Evolutionary conservation across 2,797 vertebrate species (phyloP).

Genomic region (Sternarchorhynchus goeldii): DNA sequence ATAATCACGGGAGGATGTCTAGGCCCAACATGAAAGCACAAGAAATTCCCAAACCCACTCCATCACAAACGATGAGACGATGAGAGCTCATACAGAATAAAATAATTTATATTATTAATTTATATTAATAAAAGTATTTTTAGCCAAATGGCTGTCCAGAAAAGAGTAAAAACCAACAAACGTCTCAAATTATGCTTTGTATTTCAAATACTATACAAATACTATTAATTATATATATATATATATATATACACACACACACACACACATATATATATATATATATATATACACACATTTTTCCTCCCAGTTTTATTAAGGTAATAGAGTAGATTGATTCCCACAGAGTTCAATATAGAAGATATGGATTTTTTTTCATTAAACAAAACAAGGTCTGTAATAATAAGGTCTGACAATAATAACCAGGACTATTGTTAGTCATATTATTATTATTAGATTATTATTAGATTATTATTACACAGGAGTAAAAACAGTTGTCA

Average conservation of each 20-base stretch:
- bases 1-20: background rate
- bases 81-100: background rate
- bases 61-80: background rate
- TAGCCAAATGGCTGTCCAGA: background rate
- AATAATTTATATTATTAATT: no score
- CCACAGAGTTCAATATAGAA: no score
- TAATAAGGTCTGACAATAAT: no score
- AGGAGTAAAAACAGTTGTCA: constrained; percentile 58
- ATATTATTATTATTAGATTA: no score
- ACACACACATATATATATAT: background rate
- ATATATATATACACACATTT: no score
- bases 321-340: no score
- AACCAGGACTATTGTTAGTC: no score
- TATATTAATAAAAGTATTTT: background rate
- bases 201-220: no score
- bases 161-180: background rate
- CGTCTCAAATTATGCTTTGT: background rate
- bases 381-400: no score
- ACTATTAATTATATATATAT: background rate
- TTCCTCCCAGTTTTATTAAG: no score
- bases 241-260: no score
- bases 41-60: background rate
- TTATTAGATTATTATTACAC: background rate
- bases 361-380: no score
- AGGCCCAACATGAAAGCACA: background rate